Base-by-base conservation (phyloP, 1,140 invertebrate genomes). In the Zeugodacus cucurbitae region DNA sequence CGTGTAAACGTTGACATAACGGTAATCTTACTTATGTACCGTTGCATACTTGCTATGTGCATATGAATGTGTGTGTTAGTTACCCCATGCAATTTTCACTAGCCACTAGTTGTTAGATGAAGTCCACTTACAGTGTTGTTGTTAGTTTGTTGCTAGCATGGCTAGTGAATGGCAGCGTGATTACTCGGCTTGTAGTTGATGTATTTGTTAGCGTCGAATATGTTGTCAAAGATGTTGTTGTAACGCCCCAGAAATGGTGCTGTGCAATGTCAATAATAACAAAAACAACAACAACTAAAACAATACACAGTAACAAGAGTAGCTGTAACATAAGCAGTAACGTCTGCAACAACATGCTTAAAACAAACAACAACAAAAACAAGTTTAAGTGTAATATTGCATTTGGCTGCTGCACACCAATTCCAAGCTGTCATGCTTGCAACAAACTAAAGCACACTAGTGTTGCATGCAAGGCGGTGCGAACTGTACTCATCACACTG, bases 151-250 rank as follows among this genome's bases (percentile, higher is more conserved):
- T 37, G 70, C 70, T 74, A 29, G 8, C 48, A 29, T 10, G 26
- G 34, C 6, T 82, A 8, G 37, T 48, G 41, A 82, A 82, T 74
- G 34, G 32, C 67, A 22, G 37, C 26, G 29, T 82, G 74, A 82
- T 82, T 82, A 82, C 41, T 26, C 34, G 41, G 74, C 8, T 54
- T 54, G n/a, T 48, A 26, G 34, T 48, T 82, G 20, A 22, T 82
- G 74, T 82, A 41, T 82, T 48, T 48, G 74, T 82, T 82, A 14
- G 41, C n/a, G n/a, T 41, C 41, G n/a, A 48, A 48, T 82, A 48
- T 82, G 74, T 82, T 82, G 37, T 82, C 74, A 48, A 48, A n/a
- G n/a, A n/a, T n/a, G 41, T 48, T 82, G 74, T 82, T 26, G 74
- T n/a, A 82, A 82, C 41, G 44, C 41, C 41, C 26, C 74, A 17